Evolutionary conservation across 2,113 vertebrate genomes (phyloP).

Genomic region (Poeciliopsis turrubarensis): DNA sequence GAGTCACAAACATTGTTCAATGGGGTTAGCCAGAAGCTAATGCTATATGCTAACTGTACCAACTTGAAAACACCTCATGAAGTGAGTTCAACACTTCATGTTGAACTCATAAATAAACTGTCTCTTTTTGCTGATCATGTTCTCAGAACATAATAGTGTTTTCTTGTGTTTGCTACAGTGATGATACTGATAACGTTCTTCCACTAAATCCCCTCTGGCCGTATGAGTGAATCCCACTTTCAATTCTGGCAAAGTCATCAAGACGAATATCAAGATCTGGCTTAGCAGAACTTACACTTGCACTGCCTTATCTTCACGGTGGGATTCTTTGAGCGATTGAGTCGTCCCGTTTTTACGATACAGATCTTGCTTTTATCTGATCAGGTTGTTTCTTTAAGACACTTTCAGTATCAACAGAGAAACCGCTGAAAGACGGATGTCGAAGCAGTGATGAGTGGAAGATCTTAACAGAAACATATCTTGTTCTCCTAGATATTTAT

Average conservation of each 20-base stretch:
- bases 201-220: constrained; percentile 12
- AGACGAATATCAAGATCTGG: constrained; percentile 26
- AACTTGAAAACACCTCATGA: no score
- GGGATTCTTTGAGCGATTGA: constrained; percentile 24
- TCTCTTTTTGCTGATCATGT: not conserved
- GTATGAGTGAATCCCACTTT: constrained; percentile 12
- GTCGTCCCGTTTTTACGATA: constrained; percentile 29
- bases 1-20: no score
- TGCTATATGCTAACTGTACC: no score
- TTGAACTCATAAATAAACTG: not conserved
- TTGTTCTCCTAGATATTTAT: not conserved
- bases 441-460: constrained; percentile 32
- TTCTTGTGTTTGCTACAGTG: constrained; percentile 4
- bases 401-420: constrained; percentile 6
- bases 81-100: no score
- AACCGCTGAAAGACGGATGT: constrained; percentile 39
- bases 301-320: not conserved
- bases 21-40: no score
- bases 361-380: constrained; percentile 14
- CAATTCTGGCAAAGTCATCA: constrained; percentile 9
- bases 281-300: constrained; percentile 6
- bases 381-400: constrained; percentile 9
- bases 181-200: constrained; percentile 3
- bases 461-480: constrained; percentile 9
- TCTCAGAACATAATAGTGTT: not conserved